Base-by-base conservation (phyloP, 2,888 invertebrate genomes). In the Capitulum mitella region DNA sequence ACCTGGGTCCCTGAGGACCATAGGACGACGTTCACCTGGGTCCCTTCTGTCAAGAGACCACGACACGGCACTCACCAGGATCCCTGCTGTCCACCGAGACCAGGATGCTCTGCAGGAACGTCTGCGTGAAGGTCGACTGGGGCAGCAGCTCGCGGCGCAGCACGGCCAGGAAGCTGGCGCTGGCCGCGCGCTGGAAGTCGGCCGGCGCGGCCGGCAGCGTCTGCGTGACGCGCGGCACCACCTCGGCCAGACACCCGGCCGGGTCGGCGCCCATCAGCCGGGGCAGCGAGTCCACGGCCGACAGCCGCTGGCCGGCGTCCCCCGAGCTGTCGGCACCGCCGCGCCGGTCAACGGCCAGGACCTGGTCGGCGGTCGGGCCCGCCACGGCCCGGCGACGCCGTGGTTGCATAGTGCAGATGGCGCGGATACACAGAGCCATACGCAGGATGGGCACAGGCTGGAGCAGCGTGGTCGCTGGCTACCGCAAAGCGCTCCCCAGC, bases 51-150 rank as follows among this genome's bases (percentile, higher is more conserved):
- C n/a, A n/a, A n/a, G n/a, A n/a, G n/a, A n/a, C n/a, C n/a, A n/a
- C 26, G 77, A 77, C 51, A 29, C 40, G 10, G 76, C 79, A 77
- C 83, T 83, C 85, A 89, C 89, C 88, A 85, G 88, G 87, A 84
- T 89, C 89, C 83, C 87, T 87, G 85, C 87, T 89, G 83, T 89
- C 89, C 58, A 90, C 86, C 81, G 88, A 88, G 81, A 85, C 86
- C 79, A 90, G 85, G 82, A 90, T 89, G 82, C 88, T 88, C 83
- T 89, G 88, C 22, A 90, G 87, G 84, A 90, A 90, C 82, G 88
- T 89, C 83, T 89, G 87, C 54, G 89, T 87, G 82, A 90, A 89
- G 82, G 89, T 88, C 81, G 88, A 87, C 78, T 80, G 79, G 19
- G 81, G 81, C 14, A 79, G 80, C 37, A 81, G 79, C 32, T 81